Evolutionary conservation across 2,797 vertebrate genomes (phyloP).

Genomic region (Sebastes taczanowskii): DNA sequence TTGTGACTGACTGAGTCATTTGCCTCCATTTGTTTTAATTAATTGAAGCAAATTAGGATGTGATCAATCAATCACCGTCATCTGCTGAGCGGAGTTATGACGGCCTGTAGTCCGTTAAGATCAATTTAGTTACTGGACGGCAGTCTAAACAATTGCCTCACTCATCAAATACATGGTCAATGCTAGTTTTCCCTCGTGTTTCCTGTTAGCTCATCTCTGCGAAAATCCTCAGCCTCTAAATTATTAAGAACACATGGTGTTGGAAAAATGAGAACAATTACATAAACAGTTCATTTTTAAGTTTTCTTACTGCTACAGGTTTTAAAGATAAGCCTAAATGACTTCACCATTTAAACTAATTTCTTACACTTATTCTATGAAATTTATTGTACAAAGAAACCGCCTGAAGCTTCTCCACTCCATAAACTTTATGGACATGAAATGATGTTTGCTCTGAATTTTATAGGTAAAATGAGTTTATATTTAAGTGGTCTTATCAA

Average conservation of each 20-base stretch:
- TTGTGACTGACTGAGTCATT: neutral
- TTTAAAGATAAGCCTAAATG: neutral
- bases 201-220: neutral
- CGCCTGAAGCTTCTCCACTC: neutral
- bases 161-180: neutral
- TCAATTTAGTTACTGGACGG: constrained; percentile 9
- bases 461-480: constrained; percentile 6
- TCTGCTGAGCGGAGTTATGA: constrained; percentile 6
- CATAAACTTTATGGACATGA: constrained; percentile 4
- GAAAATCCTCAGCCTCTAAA: neutral
- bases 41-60: constrained; percentile 7
- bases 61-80: constrained; percentile 32
- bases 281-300: neutral
- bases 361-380: neutral
- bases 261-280: constrained; percentile 9
- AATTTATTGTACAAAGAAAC: neutral
- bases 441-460: neutral
- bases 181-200: neutral
- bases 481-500: neutral
- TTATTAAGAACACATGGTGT: neutral
- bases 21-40: neutral
- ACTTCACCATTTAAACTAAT: neutral
- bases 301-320: neutral
- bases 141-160: neutral
- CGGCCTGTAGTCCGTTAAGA: constrained; percentile 4